Evolutionary conservation across 1,140 invertebrate genomes (phyloP), one percentile per base, ranked within the genome.

Genomic region (Diorhabda carinulata): DNA sequence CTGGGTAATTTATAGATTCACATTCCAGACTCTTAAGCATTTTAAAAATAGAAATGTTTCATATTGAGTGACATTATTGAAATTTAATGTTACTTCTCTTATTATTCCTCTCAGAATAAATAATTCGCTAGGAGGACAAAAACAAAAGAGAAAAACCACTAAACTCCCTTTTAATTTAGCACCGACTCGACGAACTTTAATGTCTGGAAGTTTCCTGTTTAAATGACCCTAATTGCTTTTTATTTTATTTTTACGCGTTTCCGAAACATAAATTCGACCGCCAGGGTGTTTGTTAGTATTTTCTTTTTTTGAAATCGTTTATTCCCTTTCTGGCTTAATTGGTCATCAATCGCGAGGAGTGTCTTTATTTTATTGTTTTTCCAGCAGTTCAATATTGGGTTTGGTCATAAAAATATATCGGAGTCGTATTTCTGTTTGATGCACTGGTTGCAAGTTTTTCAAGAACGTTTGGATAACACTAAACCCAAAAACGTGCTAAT

Each of bases 261-360:
- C 64, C 64, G 64, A 65, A 65, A 65, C 64, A 65, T 65, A 57
- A 65, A 65, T 65, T 65, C 64, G 64, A 57, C 64, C 64, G 52
- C 64, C 41, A 56, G 52, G 47, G 56, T 9, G 40, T 57, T 57
- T 57, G 7, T 9, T 43, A 43, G 41, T 5, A 41, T 41, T 57
- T 57, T 44, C 9, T 43, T 43, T 43, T 62, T 62, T 62, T 62
- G 42, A 43, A 65, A 57, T 65, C 41, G 64, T 8, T 8, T 9
- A 25, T 57, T 57, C 47, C 47, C 41, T 40, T 65, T 56, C 47
- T 52, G 47, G 47, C 57, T 65, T 56, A 65, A 65, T 65, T 65
- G 64, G 47, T 57, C 64, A 65, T 57, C 64, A 65, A 57, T 65
- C 64, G 64, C 40, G 64, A 43, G 41, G 41, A 65, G 25, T 65